Base-by-base conservation (phyloP, 2,113 vertebrate genomes). In the Hassar affinis region DNA sequence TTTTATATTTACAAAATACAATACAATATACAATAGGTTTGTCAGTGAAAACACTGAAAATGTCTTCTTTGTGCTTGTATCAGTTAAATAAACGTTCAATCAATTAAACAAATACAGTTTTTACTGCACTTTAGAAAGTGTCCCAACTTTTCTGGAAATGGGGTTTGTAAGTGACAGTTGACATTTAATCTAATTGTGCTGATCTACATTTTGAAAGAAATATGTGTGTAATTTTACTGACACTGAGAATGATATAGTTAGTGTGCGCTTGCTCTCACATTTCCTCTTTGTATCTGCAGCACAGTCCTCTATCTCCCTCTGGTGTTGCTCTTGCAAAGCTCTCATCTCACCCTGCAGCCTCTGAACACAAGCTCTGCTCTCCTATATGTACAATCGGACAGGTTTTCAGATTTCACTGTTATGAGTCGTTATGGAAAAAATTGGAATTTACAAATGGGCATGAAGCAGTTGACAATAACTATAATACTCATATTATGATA, bases 231-330 rank as follows among this genome's bases (percentile, higher is more conserved):
- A 42, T 15, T n/a, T 47, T 14, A 20, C 66, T 42, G 14, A 69
- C 8, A 22, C 42, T 14, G n/a, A n/a, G 12, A 14, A n/a, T 52
- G 15, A 71, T 25, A 6, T 12, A n/a, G 9, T 69, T 20, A 52
- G 49, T 54, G 17, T 54, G 27, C 56, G 42, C 12, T 35, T 66
- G 49, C 17, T 25, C 89, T 91, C 82, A 95, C 93, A 0, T 66
- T 90, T 86, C 54, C 11, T 81, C 25, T 86, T 57, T 3, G 56
- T 47, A 62, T 92, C 80, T 17, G 35, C 86, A 51, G 52, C 89
- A 22, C 56, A 64, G 1, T 89, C 84, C 52, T 91, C 79, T 22
- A 92, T 81, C 89, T 68, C 92, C 91, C 89, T 89, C 93, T 94
- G 72, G 90, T 94, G 93, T 79, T 85, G 82, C 15, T 90, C 89